Conservation (phyloP, 1,140 invertebrate species). For the Drosophila bocqueti region DNA sequence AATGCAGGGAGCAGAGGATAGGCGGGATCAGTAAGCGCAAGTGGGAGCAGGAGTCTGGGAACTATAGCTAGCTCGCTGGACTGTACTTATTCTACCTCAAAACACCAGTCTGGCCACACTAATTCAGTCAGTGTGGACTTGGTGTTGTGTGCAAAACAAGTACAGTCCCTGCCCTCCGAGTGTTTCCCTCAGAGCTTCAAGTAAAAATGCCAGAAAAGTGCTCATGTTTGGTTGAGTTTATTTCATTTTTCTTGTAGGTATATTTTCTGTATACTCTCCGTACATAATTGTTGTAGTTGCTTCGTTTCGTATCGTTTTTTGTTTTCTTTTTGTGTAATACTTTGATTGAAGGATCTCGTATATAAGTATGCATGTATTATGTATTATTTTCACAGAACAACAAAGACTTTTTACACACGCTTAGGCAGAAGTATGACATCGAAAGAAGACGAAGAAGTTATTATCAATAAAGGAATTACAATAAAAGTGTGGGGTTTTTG, state of each 20-base stretch:
- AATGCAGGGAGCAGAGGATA: conserved; percentile 20
- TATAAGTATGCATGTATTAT: conserved; percentile 64
- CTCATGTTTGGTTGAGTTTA: conserved; percentile 76
- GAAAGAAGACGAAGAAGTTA: conserved; percentile 25
- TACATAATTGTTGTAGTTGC: conserved; percentile 49
- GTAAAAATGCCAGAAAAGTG: conserved; percentile 4
- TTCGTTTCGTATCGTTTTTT: conserved; percentile 32
- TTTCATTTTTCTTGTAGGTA: conserved; percentile 26
- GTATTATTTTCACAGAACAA: conserved; percentile 30
- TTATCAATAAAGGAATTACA: conserved; percentile 27
- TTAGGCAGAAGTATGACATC: conserved; percentile 38
- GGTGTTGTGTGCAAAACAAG: neutral
- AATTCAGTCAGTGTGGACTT: neutral
- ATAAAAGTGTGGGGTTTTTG: conserved; percentile 6
- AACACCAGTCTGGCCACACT: neutral
- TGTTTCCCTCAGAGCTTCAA: neutral
- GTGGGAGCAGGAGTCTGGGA: too few relatives aligned
- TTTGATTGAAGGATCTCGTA: conserved; percentile 81
- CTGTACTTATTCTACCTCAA: neutral
- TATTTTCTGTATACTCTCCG: conserved; percentile 36
- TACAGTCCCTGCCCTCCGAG: neutral
- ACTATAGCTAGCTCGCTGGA: neutral
- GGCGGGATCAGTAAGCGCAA: neutral
- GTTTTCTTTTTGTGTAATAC: conserved; percentile 66
- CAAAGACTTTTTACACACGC: conserved; percentile 46